Percentiles rank a stretch among this genome's conserved stretches.
Conservation (phyloP, 2,113 vertebrate genomes). For the Callaeas wilsoni region DNA sequence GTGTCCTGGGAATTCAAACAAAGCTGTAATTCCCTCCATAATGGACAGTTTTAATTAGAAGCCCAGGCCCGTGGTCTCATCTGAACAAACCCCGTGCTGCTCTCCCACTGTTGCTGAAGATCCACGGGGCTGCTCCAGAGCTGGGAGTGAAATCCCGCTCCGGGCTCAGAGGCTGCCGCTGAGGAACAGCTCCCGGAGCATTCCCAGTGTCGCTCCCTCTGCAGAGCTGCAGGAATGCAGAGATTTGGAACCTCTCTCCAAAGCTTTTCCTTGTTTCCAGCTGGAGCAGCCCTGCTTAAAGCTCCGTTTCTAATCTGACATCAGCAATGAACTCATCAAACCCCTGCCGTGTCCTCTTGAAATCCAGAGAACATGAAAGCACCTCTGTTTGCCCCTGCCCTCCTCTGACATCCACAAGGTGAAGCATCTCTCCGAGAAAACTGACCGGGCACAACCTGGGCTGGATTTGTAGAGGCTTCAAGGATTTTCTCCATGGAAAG, state of each 20-base stretch:
- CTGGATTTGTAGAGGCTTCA: neutral
- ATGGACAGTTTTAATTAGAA: neutral
- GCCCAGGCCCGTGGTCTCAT: neutral
- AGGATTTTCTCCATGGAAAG: neutral
- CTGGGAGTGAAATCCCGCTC: accelerated
- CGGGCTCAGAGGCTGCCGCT: accelerated
- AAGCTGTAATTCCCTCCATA: neutral
- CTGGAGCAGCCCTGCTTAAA: constrained; percentile 7
- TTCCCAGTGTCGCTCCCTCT: accelerated
- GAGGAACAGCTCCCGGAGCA: neutral
- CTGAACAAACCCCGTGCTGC: accelerated
- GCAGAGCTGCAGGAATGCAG: neutral
- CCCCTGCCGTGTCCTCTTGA: neutral
- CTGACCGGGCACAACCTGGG: neutral
- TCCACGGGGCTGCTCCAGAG: neutral
- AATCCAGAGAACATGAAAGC: neutral
- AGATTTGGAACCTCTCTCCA: neutral
- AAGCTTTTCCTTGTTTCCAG: neutral
- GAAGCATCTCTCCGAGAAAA: neutral
- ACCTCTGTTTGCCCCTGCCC: neutral
- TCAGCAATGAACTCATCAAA: neutral
- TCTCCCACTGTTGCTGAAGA: neutral
- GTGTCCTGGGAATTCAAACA: neutral
- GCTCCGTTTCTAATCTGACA: neutral
- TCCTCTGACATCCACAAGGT: neutral